phyloP scores from a whole-genome alignment of 2,888 invertebrate species.

The Lordiphosa fenestrarum region DNA sequence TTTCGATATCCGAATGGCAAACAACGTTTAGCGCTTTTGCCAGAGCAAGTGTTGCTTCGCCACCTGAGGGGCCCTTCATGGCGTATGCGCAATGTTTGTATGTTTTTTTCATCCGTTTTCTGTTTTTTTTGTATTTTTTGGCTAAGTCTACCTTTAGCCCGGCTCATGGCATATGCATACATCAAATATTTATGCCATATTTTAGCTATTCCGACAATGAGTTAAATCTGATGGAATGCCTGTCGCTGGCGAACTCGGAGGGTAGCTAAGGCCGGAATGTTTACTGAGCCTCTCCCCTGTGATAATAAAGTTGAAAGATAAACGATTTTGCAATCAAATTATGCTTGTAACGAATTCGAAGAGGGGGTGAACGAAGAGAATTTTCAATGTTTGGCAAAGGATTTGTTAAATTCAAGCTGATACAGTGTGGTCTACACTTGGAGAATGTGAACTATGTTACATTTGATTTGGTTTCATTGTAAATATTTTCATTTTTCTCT shows the following conservation, averaged over 20 bases:
- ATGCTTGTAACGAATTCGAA: slow-evolving; percentile 51
- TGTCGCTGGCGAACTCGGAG: slow-evolving; percentile 16
- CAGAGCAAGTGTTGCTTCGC: slow-evolving; percentile 60
- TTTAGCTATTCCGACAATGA: slow-evolving; percentile 68
- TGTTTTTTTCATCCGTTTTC: slow-evolving; percentile 20
- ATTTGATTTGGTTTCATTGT: no score
- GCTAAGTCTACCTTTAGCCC: background rate
- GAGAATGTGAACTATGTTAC: no score
- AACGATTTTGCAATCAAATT: slow-evolving; percentile 78
- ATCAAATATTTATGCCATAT: slow-evolving; percentile 74
- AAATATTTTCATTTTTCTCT: no score
- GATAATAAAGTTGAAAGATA: slow-evolving; percentile 75
- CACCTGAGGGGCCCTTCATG: slow-evolving; percentile 62
- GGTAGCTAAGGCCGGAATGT: slow-evolving; percentile 8
- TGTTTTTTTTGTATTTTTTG: slow-evolving; percentile 28
- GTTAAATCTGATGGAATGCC: slow-evolving; percentile 69
- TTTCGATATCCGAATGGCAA: slow-evolving; percentile 75
- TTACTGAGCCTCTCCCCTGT: slow-evolving; percentile 40
- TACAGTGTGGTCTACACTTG: no score
- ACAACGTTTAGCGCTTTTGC: slow-evolving; percentile 63
- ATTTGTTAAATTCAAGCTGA: no score
- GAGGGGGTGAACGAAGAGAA: background rate
- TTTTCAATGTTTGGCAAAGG: no score
- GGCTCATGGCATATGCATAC: slow-evolving; percentile 47
- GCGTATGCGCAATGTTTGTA: slow-evolving; percentile 62